These are phyloP conservation scores for Vicugna pacos DNA, from an alignment of 2,113 vertebrate genomes.

Conservation along the genomic window DNA sequence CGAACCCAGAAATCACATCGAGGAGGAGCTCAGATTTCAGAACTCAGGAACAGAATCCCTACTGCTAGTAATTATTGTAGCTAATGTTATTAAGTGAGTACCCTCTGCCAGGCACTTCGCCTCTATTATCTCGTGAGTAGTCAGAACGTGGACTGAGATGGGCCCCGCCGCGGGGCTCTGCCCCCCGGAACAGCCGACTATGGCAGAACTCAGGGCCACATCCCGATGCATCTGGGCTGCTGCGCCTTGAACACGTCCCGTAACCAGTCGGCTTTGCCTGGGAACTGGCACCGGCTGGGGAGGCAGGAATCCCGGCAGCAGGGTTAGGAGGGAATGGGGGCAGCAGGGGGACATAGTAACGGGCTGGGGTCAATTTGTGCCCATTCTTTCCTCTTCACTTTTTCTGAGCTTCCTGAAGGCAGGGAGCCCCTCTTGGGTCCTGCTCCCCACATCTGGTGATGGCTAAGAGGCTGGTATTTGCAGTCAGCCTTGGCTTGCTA, in stretches of 20 bases:
- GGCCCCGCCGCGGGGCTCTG: accelerated
- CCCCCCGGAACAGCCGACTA: accelerated
- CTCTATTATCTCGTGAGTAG: neutral
- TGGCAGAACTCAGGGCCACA: neutral
- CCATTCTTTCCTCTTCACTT: neutral
- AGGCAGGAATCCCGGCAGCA: too few species aligned
- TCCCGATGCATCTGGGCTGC: neutral
- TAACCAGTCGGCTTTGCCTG: neutral
- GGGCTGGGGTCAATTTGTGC: accelerated
- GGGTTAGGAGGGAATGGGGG: accelerated
- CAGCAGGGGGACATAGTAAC: neutral
- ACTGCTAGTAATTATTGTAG: neutral
- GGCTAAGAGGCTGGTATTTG: neutral
- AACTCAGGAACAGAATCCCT: neutral
- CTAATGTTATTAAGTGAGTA: neutral
- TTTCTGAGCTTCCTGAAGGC: neutral
- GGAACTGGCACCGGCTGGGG: neutral
- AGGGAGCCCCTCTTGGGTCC: neutral
- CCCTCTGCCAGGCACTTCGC: neutral
- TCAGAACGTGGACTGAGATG: neutral
- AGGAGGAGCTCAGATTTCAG: constrained; percentile 7
- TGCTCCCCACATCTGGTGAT: neutral
- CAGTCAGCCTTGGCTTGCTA: too few species aligned
- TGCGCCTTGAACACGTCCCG: neutral
- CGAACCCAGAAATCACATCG: neutral